Evolutionary conservation across 2,797 vertebrate genomes (phyloP).

Genomic region (Rhynchotus rufescens): DNA sequence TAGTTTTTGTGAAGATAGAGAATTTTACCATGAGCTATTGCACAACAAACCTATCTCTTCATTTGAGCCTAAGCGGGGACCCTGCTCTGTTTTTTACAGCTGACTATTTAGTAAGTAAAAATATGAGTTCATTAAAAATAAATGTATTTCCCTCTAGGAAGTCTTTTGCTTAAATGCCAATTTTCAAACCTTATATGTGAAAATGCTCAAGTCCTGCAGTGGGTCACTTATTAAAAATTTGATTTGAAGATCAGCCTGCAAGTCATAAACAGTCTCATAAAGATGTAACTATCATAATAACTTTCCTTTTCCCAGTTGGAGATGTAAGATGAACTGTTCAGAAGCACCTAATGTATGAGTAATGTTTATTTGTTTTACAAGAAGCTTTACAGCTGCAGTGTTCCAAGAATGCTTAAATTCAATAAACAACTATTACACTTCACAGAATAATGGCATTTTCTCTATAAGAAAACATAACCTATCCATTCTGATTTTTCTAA

Average conservation of each 20-base stretch:
- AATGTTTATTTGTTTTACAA: conserved; percentile 65
- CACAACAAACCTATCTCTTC: conserved; percentile 2
- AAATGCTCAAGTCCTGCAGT: conserved; percentile 25
- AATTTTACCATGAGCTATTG: neutral
- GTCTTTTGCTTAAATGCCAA: conserved; percentile 8
- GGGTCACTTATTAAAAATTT: conserved; percentile 56
- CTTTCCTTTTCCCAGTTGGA: conserved; percentile 44
- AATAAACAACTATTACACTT: conserved; percentile 66
- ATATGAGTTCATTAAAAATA: conserved; percentile 53
- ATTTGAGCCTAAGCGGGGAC: neutral
- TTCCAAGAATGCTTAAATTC: conserved; percentile 68
- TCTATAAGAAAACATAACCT: conserved; percentile 46
- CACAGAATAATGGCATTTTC: conserved; percentile 44
- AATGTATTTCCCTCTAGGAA: conserved; percentile 27
- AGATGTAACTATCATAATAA: conserved; percentile 66
- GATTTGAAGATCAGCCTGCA: conserved; percentile 64
- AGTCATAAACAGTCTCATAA: conserved; percentile 57
- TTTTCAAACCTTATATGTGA: conserved; percentile 21
- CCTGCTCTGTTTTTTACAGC: conserved; percentile 4
- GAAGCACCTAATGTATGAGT: conserved; percentile 62
- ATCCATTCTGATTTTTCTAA: conserved; percentile 61
- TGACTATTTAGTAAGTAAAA: conserved; percentile 19
- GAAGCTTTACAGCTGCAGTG: conserved; percentile 51
- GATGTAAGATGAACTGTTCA: conserved; percentile 47
- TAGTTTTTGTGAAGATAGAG: neutral